Percentiles rank a stretch among this genome's conserved stretches.
Conservation (phyloP, 1,140 invertebrate genomes). For the Drosophila yakuba region DNA sequence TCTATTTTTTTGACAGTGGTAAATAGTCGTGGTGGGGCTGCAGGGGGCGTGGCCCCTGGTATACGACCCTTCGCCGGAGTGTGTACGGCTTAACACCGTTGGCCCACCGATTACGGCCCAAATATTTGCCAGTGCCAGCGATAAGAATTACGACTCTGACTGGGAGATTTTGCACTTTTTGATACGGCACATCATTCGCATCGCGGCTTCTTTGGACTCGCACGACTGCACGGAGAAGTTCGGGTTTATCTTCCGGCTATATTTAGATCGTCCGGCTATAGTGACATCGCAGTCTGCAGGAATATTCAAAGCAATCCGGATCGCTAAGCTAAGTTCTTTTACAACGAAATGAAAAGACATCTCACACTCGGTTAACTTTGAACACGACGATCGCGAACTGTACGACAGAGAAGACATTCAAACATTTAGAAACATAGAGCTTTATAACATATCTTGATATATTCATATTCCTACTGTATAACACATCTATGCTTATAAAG, state of each 20-base stretch:
- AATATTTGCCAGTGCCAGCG: conserved; percentile 45
- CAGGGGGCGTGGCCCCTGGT: conserved; percentile 7
- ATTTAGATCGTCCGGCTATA: conserved; percentile 4
- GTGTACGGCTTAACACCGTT: conserved; percentile 35
- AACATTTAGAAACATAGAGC: neutral
- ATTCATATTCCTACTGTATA: neutral
- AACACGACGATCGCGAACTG: too few species aligned
- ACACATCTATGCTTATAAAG: conserved; percentile 33
- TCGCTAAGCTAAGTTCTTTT: too few species aligned
- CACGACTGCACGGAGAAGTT: neutral
- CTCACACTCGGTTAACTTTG: too few species aligned
- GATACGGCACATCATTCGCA: neutral
- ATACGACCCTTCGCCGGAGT: conserved; percentile 23
- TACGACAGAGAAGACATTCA: too few species aligned
- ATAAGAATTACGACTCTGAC: conserved; percentile 27
- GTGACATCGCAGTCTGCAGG: neutral
- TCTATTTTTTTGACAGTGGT: conserved; percentile 5
- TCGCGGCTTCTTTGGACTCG: neutral
- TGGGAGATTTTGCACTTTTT: neutral
- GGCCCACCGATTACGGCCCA: conserved; percentile 12
- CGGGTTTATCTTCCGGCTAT: neutral
- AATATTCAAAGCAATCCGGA: too few species aligned
- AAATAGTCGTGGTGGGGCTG: conserved; percentile 2
- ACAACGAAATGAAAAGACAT: too few species aligned
- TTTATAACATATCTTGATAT: neutral